Base-by-base conservation (phyloP, 2,113 vertebrate genomes). In the Pterocles gutturalis region DNA sequence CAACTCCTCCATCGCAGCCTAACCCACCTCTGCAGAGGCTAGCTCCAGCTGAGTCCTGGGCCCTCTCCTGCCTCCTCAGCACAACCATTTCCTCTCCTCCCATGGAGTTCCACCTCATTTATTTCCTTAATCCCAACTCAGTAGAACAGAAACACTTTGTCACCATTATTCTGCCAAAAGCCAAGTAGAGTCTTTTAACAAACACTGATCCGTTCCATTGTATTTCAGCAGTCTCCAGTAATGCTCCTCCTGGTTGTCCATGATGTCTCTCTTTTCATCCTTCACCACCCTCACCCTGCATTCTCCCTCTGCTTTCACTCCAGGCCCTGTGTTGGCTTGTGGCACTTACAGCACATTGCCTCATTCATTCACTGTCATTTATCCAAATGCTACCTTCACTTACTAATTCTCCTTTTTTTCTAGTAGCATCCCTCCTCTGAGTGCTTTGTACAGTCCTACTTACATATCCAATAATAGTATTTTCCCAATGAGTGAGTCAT, bases 391-490 rank as follows among this genome's bases (percentile, higher is more conserved):
- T 97, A 89, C 83, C 87, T 94, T 87, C 79, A 72, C 73, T 96
- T 95, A 89, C 87, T 92, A 96, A 84, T 91, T 72, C 87, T 78
- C 89, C 60, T 83, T 90, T 29, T 38, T 66, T 90, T 81, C 96
- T 90, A 54, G 76, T 48, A 94, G 78, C 53, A 91, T 92, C 94
- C 89, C 67, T 93, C 88, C 85, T 84, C 88, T 83, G 76, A 93
- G 82, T 55, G 41, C 94, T 91, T 87, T 91, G 77, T 94, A 76
- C 89, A 97, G 90, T 95, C 92, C 94, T 95, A 96, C 93, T 96
- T 96, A 96, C 38, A 12, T 82, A 96, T 97, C 97, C 96, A 97
- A 95, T 98, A 97, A 98, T 96, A 97, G 97, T 96, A 97, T 89
- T 96, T 96, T 97, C 96, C 96, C 87, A 97, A 92, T 83, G 96